Conservation (phyloP, 1,140 invertebrate genomes). For the Drosophila subobscura region DNA sequence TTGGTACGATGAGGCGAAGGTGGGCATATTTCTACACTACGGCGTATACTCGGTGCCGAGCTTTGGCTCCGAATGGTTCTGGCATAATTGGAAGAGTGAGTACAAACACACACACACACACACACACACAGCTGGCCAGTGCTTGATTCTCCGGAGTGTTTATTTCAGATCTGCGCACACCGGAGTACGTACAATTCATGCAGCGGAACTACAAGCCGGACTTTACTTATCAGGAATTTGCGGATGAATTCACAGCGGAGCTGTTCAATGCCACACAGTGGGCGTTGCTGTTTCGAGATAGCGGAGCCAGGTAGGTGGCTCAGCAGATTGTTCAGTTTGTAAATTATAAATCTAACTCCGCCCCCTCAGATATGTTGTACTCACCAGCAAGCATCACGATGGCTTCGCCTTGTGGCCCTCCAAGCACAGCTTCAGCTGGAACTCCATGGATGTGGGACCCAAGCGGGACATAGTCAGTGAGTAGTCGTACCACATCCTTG, state of each 20-base stretch:
- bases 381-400: constrained; percentile 98
- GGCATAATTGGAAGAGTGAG: constrained; percentile 89
- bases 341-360: not conserved
- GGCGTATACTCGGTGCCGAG: constrained; percentile 96
- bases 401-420: constrained; percentile 96
- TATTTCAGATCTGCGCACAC: constrained; percentile 50
- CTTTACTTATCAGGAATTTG: constrained; percentile 95
- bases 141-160: not conserved
- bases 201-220: constrained; percentile 90
- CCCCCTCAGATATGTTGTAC: constrained; percentile 89
- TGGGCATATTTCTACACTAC: constrained; percentile 97
- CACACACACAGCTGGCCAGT: not conserved
- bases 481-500: no score
- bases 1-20: constrained; percentile 95
- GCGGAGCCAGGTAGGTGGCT: constrained; percentile 89
- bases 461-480: constrained; percentile 90
- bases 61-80: constrained; percentile 94
- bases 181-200: constrained; percentile 87
- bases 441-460: constrained; percentile 93
- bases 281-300: constrained; percentile 89
- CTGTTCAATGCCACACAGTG: constrained; percentile 91
- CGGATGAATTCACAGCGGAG: constrained; percentile 90
- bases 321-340: not conserved
- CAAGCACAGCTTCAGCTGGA: constrained; percentile 94
- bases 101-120: not conserved